phyloP scores from a whole-genome alignment of 2,113 vertebrate genomes.

The Ursus arctos region DNA sequence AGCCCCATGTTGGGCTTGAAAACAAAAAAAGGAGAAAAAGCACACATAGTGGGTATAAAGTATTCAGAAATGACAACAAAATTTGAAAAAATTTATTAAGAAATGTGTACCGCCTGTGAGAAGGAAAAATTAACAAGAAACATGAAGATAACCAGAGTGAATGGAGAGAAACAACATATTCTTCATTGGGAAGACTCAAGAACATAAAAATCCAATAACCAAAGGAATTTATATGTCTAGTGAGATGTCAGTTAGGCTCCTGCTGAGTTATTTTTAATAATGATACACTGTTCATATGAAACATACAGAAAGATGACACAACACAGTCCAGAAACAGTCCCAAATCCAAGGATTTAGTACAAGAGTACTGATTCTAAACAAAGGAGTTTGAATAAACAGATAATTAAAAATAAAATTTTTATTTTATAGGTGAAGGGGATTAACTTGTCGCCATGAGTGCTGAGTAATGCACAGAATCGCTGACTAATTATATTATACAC shows the following conservation, averaged over 20 bases:
- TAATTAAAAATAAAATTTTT: neutral
- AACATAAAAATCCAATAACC: neutral
- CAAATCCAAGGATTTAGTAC: neutral
- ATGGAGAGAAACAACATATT: neutral
- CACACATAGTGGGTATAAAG: neutral
- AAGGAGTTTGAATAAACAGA: neutral
- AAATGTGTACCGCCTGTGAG: neutral
- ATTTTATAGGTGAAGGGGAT: neutral
- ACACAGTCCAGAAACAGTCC: neutral
- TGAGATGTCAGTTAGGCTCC: neutral
- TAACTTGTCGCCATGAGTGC: neutral
- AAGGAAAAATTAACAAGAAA: neutral
- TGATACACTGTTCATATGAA: neutral
- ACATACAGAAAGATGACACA: neutral
- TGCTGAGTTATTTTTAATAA: neutral
- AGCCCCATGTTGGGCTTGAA: neutral
- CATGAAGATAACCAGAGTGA: neutral
- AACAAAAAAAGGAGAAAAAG: neutral
- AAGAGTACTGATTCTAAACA: neutral
- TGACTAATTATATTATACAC: neutral
- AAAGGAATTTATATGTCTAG: neutral
- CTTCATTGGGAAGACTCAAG: neutral
- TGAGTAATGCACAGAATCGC: neutral
- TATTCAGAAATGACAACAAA: neutral
- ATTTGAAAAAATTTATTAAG: neutral